Percentiles rank a stretch among this genome's conserved stretches.
Evolutionary conservation across 2,797 vertebrate species (phyloP).

Genomic region (Ctenopoma multispine): DNA sequence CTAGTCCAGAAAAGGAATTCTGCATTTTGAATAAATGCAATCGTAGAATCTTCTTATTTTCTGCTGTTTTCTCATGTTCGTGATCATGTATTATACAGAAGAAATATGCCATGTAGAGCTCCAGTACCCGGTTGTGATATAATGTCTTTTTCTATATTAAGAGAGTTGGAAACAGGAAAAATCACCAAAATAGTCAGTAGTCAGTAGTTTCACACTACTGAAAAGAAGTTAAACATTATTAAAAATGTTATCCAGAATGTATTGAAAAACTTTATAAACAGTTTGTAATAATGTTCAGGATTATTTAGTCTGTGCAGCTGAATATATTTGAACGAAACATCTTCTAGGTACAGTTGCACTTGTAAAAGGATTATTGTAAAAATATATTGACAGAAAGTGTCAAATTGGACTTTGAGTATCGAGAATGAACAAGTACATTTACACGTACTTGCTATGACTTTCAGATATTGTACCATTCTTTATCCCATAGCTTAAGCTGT

Average conservation of each 20-base stretch:
- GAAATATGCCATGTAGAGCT: background rate
- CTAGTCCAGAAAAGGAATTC: background rate
- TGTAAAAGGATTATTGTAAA: constrained; percentile 1
- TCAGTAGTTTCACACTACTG: no score
- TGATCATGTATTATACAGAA: background rate
- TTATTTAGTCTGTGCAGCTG: background rate
- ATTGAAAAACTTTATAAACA: no score
- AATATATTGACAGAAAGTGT: background rate
- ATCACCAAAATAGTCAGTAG: no score
- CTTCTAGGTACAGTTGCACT: background rate
- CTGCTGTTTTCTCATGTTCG: background rate
- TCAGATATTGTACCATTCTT: background rate
- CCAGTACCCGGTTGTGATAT: background rate
- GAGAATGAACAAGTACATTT: background rate
- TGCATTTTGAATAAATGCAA: constrained; percentile 11
- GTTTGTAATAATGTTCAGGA: background rate
- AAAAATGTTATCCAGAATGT: no score
- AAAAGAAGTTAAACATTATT: no score
- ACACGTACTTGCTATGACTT: background rate
- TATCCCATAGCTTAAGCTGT: background rate
- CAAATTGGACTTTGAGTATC: background rate
- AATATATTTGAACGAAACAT: constrained; percentile 1
- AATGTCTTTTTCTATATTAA: background rate
- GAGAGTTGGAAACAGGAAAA: no score
- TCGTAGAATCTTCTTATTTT: background rate